A percentile compares a stretch with the other conserved stretches of the same genome.
phyloP scores from a whole-genome alignment of 2,888 invertebrate genomes.

The Cheilosia vernalis region DNA sequence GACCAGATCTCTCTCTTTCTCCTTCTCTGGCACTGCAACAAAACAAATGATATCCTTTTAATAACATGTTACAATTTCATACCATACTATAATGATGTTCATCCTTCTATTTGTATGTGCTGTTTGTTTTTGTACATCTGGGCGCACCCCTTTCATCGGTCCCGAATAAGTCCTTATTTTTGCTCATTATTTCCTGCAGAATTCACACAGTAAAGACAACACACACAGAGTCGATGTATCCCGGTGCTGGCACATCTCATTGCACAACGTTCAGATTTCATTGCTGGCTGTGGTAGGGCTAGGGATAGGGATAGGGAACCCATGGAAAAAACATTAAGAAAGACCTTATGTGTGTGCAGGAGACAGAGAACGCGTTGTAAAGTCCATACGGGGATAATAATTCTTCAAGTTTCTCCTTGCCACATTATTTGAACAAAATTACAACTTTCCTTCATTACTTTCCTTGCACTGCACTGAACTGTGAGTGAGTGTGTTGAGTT shows the following conservation, averaged over 20 bases:
- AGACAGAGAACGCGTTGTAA: conserved; percentile 21
- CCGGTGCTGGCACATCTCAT: conserved; percentile 8
- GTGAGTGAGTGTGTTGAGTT: conserved; percentile 1
- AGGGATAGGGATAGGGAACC: too few relatives aligned
- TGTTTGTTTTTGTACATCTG: conserved; percentile 4
- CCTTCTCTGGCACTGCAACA: background rate
- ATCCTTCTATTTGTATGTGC: conserved; percentile 1
- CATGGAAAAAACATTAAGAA: conserved; percentile 19
- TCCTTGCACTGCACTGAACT: background rate
- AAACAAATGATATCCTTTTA: conserved; percentile 56
- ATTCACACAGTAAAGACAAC: conserved; percentile 23
- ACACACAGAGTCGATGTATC: conserved; percentile 3
- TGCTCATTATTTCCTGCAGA: conserved; percentile 56
- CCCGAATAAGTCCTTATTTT: conserved; percentile 47
- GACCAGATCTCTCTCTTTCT: background rate
- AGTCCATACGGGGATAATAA: conserved; percentile 68
- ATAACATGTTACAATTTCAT: conserved; percentile 64
- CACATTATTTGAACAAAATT: conserved; percentile 72
- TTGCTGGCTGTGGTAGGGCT: conserved; percentile 1
- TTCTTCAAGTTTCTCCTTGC: conserved; percentile 68
- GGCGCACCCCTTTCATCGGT: background rate
- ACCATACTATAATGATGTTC: conserved; percentile 44
- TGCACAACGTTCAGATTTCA: conserved; percentile 38
- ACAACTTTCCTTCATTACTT: conserved; percentile 72
- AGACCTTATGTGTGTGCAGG: conserved; percentile 7